Conservation (phyloP, 2,113 vertebrate species). For the Butorides virescens region DNA sequence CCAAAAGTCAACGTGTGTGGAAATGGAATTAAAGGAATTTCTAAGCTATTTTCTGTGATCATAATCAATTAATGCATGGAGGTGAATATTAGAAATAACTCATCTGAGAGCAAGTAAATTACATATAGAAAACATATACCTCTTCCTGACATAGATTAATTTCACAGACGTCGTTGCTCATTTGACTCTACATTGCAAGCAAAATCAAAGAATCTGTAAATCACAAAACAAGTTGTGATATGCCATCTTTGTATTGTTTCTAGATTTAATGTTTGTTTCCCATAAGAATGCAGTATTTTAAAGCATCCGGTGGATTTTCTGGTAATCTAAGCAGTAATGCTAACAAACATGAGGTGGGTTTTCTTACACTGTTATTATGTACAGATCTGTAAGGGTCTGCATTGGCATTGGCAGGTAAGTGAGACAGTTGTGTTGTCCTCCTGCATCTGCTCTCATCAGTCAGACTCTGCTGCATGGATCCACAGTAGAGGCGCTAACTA, state of each 20-base stretch:
- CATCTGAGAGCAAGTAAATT: background rate
- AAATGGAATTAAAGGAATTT: constrained; percentile 26
- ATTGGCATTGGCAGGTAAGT: background rate
- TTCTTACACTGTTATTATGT: background rate
- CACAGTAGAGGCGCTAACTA: background rate
- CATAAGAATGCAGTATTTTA: background rate
- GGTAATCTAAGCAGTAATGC: background rate
- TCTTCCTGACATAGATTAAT: background rate
- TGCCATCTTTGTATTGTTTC: background rate
- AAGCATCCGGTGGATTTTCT: background rate
- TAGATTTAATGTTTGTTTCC: background rate
- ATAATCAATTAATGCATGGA: constrained; percentile 15
- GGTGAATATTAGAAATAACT: constrained; percentile 23
- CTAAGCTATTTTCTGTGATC: constrained; percentile 33
- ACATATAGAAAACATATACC: background rate
- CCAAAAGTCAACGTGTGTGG: constrained; percentile 20
- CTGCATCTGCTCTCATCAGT: background rate
- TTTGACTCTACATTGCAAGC: background rate
- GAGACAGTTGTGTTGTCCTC: background rate
- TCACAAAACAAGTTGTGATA: background rate
- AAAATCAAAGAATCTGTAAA: background rate
- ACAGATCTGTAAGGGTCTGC: background rate
- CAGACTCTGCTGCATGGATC: background rate
- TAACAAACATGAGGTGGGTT: background rate
- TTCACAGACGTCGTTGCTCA: background rate